phyloP scores from a whole-genome alignment of 2,888 invertebrate genomes.

The Rhagium mordax region DNA sequence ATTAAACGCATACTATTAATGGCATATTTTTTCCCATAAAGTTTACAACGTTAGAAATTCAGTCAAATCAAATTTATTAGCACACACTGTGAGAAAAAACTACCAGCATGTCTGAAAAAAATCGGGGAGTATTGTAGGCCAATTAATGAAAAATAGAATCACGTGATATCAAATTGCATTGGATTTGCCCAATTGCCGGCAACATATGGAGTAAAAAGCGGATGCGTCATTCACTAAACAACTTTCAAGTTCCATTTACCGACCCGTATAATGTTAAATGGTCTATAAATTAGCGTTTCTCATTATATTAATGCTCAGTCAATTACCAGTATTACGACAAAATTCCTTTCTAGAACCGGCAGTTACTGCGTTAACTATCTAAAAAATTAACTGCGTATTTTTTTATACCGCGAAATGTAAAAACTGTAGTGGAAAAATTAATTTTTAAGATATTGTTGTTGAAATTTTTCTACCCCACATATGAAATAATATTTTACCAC shows the following conservation, averaged over 20 bases:
- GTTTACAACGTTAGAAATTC: not conserved
- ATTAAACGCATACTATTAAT: not conserved
- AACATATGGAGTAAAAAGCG: conserved; percentile 27
- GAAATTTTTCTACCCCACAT: no score
- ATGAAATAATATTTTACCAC: no score
- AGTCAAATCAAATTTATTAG: not conserved
- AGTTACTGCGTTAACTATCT: no score
- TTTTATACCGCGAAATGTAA: no score
- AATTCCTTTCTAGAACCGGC: not conserved
- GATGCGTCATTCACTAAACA: conserved; percentile 31
- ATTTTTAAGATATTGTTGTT: no score
- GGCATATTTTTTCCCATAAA: no score
- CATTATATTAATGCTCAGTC: conserved; percentile 22
- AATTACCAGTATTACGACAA: conserved; percentile 26
- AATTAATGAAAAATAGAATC: conserved; percentile 26
- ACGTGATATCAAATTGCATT: conserved; percentile 29
- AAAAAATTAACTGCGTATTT: not conserved
- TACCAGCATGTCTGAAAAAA: conserved; percentile 33
- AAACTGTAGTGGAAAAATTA: no score
- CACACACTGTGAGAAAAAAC: conserved; percentile 5
- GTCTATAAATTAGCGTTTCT: conserved; percentile 34
- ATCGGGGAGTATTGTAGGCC: conserved; percentile 25
- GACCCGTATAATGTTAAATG: conserved; percentile 32
- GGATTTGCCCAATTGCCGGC: conserved; percentile 30
- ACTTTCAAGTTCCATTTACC: conserved; percentile 27